Evolutionary conservation across 2,888 invertebrate genomes (phyloP).

Genomic region (Megastigmus dorsalis): DNA sequence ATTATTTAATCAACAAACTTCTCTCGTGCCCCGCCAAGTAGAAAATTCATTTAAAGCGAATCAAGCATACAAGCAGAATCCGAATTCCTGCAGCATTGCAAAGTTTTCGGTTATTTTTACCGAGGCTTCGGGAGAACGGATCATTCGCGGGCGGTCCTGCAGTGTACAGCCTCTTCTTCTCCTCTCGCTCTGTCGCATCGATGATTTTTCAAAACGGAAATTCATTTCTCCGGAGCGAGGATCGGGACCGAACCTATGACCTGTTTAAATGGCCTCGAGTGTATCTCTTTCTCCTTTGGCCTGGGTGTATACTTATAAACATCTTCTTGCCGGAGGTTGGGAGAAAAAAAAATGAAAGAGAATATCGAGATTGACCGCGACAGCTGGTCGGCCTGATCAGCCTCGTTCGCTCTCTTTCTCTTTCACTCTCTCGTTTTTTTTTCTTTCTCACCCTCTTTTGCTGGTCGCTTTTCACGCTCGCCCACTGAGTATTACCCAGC

Average conservation of each 20-base stretch:
- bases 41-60: slow-evolving; percentile 40
- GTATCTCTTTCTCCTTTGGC: not conserved
- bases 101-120: slow-evolving; percentile 1
- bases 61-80: slow-evolving; percentile 19
- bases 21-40: not conserved
- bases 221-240: not conserved
- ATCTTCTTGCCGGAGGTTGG: not conserved
- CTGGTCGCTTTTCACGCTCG: no score
- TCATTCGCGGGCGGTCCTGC: not conserved
- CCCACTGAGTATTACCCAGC: no score
- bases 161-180: not conserved
- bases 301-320: not conserved
- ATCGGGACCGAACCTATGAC: not conserved
- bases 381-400: slow-evolving; percentile 62
- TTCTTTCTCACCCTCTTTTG: slow-evolving; percentile 8
- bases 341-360: slow-evolving; percentile 45
- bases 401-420: slow-evolving; percentile 33
- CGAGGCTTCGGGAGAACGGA: not conserved
- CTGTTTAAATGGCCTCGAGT: not conserved
- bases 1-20: slow-evolving; percentile 44
- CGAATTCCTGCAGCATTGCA: not conserved
- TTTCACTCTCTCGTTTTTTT: not conserved
- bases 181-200: not conserved
- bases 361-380: slow-evolving; percentile 63
- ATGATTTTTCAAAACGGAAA: slow-evolving; percentile 11